Percentiles rank a stretch among this genome's conserved stretches.
phyloP scores from a whole-genome alignment of 2,797 vertebrate species.

The Acanthurus tractus region DNA sequence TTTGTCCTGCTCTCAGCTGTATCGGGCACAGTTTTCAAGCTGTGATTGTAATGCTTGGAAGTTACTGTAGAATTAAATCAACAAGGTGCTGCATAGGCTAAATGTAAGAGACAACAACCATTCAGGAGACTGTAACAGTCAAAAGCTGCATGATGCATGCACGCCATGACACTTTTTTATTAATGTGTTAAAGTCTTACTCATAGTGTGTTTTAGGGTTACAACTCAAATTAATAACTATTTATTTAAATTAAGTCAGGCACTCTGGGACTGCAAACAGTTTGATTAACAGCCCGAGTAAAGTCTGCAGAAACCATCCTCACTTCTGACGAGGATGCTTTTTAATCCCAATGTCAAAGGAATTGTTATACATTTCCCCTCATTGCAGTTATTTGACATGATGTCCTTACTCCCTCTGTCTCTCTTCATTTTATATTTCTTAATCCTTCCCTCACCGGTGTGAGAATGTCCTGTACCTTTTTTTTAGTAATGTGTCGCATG shows the following conservation, averaged over 20 bases:
- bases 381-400: not conserved
- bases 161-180: slow-evolving; percentile 2
- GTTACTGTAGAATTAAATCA: slow-evolving; percentile 21
- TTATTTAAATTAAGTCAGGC: slow-evolving; percentile 54
- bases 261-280: slow-evolving; percentile 44
- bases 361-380: slow-evolving; percentile 9
- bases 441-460: not conserved
- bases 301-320: slow-evolving; percentile 33
- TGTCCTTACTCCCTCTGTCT: not conserved
- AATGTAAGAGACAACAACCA: not conserved
- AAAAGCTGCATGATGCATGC: not conserved
- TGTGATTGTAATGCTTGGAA: slow-evolving; percentile 5
- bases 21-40: slow-evolving; percentile 11
- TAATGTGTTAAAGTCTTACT: not conserved
- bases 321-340: slow-evolving; percentile 21
- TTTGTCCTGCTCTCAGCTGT: not conserved
- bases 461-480: not conserved
- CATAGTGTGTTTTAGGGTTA: not conserved
- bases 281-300: slow-evolving; percentile 61
- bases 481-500: not conserved
- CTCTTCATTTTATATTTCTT: not conserved
- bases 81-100: not conserved
- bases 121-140: not conserved
- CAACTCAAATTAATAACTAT: slow-evolving; percentile 22
- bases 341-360: not conserved